These are phyloP conservation scores for Mesoclemmys tuberculata DNA, from an alignment of 2,113 vertebrate species.

Conservation along the genomic window DNA sequence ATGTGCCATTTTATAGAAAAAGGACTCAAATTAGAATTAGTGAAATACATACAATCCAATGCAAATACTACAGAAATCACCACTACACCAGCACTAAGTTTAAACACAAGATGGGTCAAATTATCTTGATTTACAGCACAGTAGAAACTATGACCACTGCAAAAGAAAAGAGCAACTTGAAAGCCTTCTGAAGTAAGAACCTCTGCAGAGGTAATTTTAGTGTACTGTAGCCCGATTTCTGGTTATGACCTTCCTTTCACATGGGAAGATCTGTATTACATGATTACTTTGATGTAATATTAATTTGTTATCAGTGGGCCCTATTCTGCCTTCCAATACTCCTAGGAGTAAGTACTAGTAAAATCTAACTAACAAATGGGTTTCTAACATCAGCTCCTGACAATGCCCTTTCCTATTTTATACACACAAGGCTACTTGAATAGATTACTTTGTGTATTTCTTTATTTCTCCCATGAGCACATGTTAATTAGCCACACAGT, in stretches of 20 bases:
- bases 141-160: neutral
- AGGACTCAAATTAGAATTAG: neutral
- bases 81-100: neutral
- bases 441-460: neutral
- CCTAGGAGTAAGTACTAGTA: too few relatives aligned
- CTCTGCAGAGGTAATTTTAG: neutral
- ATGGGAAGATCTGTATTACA: neutral
- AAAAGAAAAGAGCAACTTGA: neutral
- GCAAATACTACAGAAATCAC: neutral
- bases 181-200: neutral
- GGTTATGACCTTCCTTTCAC: neutral
- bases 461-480: neutral
- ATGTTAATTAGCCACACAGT: neutral
- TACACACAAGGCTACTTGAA: fast-evolving
- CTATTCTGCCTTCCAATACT: neutral
- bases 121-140: neutral
- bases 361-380: too few relatives aligned
- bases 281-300: neutral
- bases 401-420: fast-evolving
- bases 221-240: neutral
- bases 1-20: neutral
- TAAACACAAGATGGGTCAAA: neutral
- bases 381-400: fast-evolving
- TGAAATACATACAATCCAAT: neutral
- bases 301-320: fast-evolving